Percentiles rank a stretch among this genome's conserved stretches.
Evolutionary conservation across 2,113 vertebrate species (phyloP).

Genomic region (Rhinoptilus africanus): DNA sequence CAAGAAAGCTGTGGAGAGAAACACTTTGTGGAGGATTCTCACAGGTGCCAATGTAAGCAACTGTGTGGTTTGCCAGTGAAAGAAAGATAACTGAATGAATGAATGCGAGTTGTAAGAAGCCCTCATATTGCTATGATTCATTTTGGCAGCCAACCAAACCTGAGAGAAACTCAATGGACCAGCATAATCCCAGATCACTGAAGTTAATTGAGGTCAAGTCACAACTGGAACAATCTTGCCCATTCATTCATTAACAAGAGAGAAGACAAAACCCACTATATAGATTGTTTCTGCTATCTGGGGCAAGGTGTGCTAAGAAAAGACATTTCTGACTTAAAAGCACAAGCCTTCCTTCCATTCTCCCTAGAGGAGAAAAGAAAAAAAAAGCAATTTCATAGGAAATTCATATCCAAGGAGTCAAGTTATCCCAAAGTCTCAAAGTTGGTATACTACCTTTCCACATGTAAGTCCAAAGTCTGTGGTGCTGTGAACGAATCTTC

Average conservation of each 20-base stretch:
- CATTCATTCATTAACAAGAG: neutral
- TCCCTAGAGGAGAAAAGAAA: neutral
- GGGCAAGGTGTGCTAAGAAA: neutral
- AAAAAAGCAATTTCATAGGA: neutral
- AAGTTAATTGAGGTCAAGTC: conserved; percentile 8
- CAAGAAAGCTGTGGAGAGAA: neutral
- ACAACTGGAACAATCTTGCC: neutral
- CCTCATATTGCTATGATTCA: neutral
- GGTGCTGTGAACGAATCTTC: neutral
- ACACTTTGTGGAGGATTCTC: neutral
- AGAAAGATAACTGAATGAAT: neutral
- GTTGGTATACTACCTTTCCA: neutral
- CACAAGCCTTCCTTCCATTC: neutral
- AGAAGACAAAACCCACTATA: neutral
- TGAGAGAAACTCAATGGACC: neutral
- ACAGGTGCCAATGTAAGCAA: neutral
- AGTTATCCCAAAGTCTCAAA: neutral
- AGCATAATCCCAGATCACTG: conserved; percentile 4
- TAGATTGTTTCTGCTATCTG: neutral
- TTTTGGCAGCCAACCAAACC: neutral
- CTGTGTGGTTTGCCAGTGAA: neutral
- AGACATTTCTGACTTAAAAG: neutral
- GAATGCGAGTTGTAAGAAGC: neutral
- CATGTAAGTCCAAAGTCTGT: rapidly evolving
- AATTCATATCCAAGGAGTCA: neutral